Percentiles rank a stretch among this genome's conserved stretches.
Evolutionary conservation across 2,797 vertebrate genomes (phyloP).

Genomic region (Tapera naevia): DNA sequence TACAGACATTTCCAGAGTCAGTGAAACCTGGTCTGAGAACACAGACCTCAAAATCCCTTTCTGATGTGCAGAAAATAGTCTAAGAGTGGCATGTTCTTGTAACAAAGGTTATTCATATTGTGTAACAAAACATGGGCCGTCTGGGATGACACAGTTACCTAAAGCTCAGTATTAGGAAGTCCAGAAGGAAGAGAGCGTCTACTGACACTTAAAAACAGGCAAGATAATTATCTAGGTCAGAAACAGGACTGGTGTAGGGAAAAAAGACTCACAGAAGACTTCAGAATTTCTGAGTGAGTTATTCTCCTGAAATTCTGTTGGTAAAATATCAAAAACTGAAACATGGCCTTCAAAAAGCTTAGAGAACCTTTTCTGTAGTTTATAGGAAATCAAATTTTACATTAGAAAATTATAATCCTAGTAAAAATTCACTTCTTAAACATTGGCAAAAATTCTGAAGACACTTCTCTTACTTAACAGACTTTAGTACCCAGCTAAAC

Average conservation of each 20-base stretch:
- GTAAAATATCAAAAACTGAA: background rate
- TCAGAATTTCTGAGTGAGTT: background rate
- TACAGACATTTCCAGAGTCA: background rate
- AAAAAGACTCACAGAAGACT: background rate
- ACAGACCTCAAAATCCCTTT: background rate
- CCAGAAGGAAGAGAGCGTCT: background rate
- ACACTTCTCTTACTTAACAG: background rate
- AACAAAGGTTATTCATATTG: background rate
- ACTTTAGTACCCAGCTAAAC: background rate
- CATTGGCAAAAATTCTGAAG: background rate
- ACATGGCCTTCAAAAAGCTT: background rate
- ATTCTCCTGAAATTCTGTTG: background rate
- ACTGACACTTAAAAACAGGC: background rate
- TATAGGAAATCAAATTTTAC: background rate
- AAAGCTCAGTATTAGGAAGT: background rate
- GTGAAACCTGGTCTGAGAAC: background rate
- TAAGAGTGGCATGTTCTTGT: background rate
- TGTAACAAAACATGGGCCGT: background rate
- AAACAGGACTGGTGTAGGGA: background rate
- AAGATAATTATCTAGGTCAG: background rate
- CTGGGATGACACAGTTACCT: background rate
- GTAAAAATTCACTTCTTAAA: background rate
- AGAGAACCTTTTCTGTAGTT: background rate
- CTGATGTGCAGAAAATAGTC: background rate
- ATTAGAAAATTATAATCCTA: background rate